Evolutionary conservation across 1,140 invertebrate genomes (phyloP).

Genomic region (Hydropsyche tenuis): DNA sequence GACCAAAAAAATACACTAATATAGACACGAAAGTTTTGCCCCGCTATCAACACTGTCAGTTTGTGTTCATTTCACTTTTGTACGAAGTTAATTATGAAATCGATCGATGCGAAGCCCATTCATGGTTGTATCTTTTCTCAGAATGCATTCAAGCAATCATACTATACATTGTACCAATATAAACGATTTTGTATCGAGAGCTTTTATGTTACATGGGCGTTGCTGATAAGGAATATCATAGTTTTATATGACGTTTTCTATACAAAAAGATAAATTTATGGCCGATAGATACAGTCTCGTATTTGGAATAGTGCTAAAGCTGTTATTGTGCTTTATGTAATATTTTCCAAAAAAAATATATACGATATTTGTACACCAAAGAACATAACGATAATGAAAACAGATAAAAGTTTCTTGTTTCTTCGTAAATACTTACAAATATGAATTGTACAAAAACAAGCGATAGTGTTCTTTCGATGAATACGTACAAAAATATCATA

Average conservation of each 20-base stretch:
- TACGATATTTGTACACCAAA: slow-evolving; percentile 1
- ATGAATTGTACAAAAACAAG: background rate
- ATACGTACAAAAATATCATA: too few relatives aligned
- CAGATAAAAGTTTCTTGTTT: slow-evolving; percentile 4
- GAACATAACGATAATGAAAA: slow-evolving; percentile 1
- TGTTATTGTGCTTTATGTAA: background rate
- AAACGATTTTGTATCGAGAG: background rate
- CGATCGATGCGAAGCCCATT: background rate
- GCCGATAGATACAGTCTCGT: slow-evolving; percentile 22
- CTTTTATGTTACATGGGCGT: slow-evolving; percentile 1
- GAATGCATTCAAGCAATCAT: slow-evolving; percentile 24
- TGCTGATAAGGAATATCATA: slow-evolving; percentile 9
- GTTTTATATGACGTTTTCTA: background rate
- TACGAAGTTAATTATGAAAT: background rate
- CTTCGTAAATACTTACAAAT: slow-evolving; percentile 3
- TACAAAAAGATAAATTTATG: slow-evolving; percentile 40
- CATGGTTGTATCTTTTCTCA: too few relatives aligned
- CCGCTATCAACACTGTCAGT: background rate
- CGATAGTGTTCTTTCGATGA: too few relatives aligned
- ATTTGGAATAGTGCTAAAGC: background rate
- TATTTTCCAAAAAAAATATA: background rate
- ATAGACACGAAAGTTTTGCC: background rate
- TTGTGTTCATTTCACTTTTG: slow-evolving; percentile 5
- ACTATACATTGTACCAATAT: background rate
- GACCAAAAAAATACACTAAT: too few relatives aligned